Base-by-base conservation (phyloP, 2,113 vertebrate species). In the Phodopus roborovskii region DNA sequence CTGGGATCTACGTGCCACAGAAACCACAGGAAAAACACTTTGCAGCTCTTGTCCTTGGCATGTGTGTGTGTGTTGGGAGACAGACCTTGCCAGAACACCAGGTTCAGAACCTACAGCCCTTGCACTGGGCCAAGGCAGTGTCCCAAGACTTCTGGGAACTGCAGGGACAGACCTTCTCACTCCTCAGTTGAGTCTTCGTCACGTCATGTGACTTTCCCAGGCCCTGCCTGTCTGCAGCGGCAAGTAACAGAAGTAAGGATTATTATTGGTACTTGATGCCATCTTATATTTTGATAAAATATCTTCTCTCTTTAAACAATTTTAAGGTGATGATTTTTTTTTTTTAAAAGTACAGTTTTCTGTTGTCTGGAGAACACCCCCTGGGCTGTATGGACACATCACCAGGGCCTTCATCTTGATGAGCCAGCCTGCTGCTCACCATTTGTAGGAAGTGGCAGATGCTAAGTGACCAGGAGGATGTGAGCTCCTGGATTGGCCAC, bases 291-390 rank as follows among this genome's bases (percentile, higher is more conserved):
- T n/a, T 53, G 50, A 22, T 13, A 48, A 79, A 71, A 84, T n/a
- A 62, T 62, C 45, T 3, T 88, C 50, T 95, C 36, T 36, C 58
- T 16, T 66, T 33, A 73, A 60, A 90, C 83, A 92, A n/a, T 26
- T 24, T 48, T n/a, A 82, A 62, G n/a, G 71, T 56, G 3, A 17
- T 56, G 5, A 15, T 60, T 77, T 45, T 45, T 45, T 45, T 45
- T 45, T 45, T 3, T 45, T 45, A 73, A 66, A 53, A 68, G 58
- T 83, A 20, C 7, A 39, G 39, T 60, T 70, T 94, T 11, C 24
- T 10, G 8, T 45, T 64, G 12, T 28, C 30, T 58, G 66, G 45
- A 48, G 17, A 13, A 30, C 24, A 39, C 39, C 39, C 30, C 45
- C n/a, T 11, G 0, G 42, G 20, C 17, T 26, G 24, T 28, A 36